Base-by-base conservation (phyloP, 1,140 invertebrate species). In the Cydia splendana region DNA sequence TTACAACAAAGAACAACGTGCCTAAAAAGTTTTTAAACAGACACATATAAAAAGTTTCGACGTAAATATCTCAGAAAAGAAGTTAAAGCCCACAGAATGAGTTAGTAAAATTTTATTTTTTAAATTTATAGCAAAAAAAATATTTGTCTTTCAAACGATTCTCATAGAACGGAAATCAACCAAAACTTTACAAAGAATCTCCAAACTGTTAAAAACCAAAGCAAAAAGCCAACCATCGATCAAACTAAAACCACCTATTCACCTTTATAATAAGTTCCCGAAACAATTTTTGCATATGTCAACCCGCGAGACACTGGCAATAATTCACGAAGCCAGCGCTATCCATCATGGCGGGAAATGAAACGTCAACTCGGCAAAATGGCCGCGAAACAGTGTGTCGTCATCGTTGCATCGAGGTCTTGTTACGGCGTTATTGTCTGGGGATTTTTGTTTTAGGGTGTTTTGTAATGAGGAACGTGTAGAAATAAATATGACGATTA, bases 211-310 rank as follows among this genome's bases (percentile, higher is more conserved):
- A 24, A 10, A 71, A 45, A 38, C 62, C 74, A 48, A 53, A 75
- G 65, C 57, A 75, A 15, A 69, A 75, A 65, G 13, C 67, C 73
- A 15, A 45, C 24, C 79, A 86, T 87, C 85, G 82, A 83, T 86
- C 79, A 84, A 75, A 77, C 51, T 75, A 57, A 24, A 76, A 82
- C 81, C 80, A 78, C 77, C 77, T 83, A 80, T 77, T 78, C 79
- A 89, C 85, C 87, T 91, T 85, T 88, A 80, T 87, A 84, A 86
- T 89, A 84, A 88, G 78, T 87, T 90, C 80, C 83, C 86, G 84
- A 91, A 87, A 91, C 88, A 91, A 90, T 91, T 91, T 91, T 91
- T 91, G 90, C 90, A 91, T 91, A 90, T 90, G 90, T 90, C 90
- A 88, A 91, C 85, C 81, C 80, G 15, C 57, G 81, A 75, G 85